Base-by-base conservation (phyloP, 2,113 vertebrate genomes). In the Oreochromis niloticus region DNA sequence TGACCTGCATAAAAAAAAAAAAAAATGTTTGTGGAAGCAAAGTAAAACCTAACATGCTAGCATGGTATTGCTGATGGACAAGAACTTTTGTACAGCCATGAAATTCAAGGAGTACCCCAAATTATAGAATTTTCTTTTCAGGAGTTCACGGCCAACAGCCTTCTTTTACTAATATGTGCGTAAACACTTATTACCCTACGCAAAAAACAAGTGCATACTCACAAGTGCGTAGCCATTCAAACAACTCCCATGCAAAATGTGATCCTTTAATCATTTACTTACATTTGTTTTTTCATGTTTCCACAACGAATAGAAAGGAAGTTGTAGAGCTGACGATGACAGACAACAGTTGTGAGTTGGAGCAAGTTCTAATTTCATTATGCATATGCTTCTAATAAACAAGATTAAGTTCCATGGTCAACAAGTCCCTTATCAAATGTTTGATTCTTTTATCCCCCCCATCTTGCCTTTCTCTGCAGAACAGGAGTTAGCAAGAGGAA, bases 251-350 rank as follows among this genome's bases (percentile, higher is more conserved):
- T 84, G 57, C 46, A 91, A 90, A 92, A 84, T 55, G 9, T 13
- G 14, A 52, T 79, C 71, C 13, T 39, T 82, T 75, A 84, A 80
- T 3, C 36, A 68, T 52, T 52, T 66, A 34, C 75, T 66, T 30
- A 61, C 19, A 57, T 85, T 83, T 84, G 81, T 83, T 57, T 16
- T 41, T 48, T 43, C 17, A 85, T 84, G 54, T 93, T 93, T 94
- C 81, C 86, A 89, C 61, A 87, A 27, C 61, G 79, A 85, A 91
- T 82, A 87, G 16, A 82, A 80, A 81, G 41, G 22, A 73, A 16
- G 39, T 10, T 46, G 66, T 43, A 71, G 61, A 39, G 19, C 13
- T 48, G 17, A 6, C 17, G 24, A 59, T 30, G 80, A 13, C 34
- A 50, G 83, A 86, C 57, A 88, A 79, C 91, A 89, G 91, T 84